Conservation (phyloP, 2,797 vertebrate genomes). For the Enteromius viviparus region DNA sequence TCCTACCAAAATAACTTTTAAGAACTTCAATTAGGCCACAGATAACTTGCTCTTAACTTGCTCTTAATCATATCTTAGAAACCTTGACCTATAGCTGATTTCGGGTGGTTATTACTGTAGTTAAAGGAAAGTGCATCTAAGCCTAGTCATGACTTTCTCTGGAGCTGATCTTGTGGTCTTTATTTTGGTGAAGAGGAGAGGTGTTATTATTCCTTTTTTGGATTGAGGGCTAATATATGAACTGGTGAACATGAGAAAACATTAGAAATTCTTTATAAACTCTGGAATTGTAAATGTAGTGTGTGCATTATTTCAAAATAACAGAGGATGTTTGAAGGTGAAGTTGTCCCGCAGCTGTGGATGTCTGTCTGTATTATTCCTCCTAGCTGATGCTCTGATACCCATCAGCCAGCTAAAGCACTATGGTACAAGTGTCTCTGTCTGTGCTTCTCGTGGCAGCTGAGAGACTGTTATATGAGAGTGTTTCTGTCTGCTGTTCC, state of each 20-base stretch:
- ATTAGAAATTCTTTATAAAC: background rate
- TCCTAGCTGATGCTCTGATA: constrained; percentile 17
- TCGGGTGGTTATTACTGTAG: background rate
- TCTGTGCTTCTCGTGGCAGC: constrained; percentile 19
- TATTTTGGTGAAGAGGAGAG: background rate
- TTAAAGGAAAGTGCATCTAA: background rate
- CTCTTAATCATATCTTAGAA: background rate
- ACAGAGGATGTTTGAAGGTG: background rate
- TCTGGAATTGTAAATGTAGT: background rate
- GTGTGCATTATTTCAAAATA: background rate
- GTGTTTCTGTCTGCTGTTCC: constrained; percentile 49
- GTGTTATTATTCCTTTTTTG: background rate
- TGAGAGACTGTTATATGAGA: constrained; percentile 31
- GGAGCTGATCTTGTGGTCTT: background rate
- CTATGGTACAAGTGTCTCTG: constrained; percentile 19
- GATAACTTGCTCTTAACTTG: background rate
- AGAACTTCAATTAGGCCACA: background rate
- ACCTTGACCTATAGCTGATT: background rate
- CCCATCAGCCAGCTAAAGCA: background rate
- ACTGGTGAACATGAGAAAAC: background rate
- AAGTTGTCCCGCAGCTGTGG: background rate
- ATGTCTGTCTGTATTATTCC: background rate
- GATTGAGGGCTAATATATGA: background rate
- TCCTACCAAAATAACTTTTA: background rate
- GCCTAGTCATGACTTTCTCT: background rate